Evolutionary conservation across 2,797 vertebrate genomes (phyloP), one percentile per base, ranked within the genome.

Genomic region (Columba guinea): DNA sequence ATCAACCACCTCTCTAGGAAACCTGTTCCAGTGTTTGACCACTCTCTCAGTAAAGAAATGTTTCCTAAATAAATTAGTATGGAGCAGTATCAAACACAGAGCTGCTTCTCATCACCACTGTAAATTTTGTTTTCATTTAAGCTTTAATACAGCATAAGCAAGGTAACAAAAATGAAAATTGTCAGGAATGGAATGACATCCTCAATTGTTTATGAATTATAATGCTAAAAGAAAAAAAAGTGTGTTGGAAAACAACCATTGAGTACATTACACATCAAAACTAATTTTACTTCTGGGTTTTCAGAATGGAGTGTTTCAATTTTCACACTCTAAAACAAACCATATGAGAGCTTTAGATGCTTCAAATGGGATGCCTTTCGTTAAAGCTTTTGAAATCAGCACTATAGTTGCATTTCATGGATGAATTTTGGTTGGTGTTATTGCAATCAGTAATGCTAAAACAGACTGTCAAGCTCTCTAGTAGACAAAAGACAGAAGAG

Each of bases 371-470:
- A 82, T 0, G 34, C 24, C 41, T 96, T 94, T 95, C 93, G 84
- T 94, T 94, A 95, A 89, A 90, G 91, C 77, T 91, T 91, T 93
- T 94, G 89, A 95, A 96, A 96, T 93, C 74, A 92, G 87, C 30
- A 65, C 71, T 91, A 26, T 52, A 92, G 77, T 87, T 93, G 64
- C 87, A 76, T 77, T 94, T 88, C 84, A 80, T 64, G 68, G 94
- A 84, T 71, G 80, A 67, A 90, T 94, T 96, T 93, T 90, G 59
- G 63, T 86, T 60, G 74, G 86, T 90, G 77, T 92, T 94, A 93
- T 62, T 90, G 91, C 81, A 94, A 94, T 95, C 85, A 91, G 87
- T 92, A 94, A 96, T 94, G 83, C 46, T 96, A 94, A 95, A 96
- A 91, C 70, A 93, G 83, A 82, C 83, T 95, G 93, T 90, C 91